phyloP scores from a whole-genome alignment of 1,140 invertebrate species.

The Probaryconus sp. region DNA sequence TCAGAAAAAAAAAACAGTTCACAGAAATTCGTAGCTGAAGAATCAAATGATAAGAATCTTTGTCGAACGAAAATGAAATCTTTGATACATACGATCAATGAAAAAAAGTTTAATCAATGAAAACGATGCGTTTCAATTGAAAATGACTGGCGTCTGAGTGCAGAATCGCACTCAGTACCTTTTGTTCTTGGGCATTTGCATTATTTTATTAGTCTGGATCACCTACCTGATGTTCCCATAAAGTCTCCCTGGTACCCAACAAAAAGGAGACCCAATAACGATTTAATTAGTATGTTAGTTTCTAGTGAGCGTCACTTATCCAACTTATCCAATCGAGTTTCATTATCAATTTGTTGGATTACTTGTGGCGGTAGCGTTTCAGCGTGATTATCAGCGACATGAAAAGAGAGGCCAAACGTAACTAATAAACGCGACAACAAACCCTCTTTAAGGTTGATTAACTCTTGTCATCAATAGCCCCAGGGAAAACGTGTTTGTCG shows the following conservation, averaged over 20 bases:
- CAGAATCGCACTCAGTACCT: too few relatives aligned
- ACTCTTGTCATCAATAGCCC: slow-evolving; percentile 39
- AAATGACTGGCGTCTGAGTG: too few relatives aligned
- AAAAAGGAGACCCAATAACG: slow-evolving; percentile 37
- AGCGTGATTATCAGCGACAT: slow-evolving; percentile 32
- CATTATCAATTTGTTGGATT: slow-evolving; percentile 46
- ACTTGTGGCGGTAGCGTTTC: slow-evolving; percentile 13
- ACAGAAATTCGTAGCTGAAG: too few relatives aligned
- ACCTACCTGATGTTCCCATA: slow-evolving; percentile 26
- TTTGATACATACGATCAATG: too few relatives aligned
- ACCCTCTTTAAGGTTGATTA: slow-evolving; percentile 27
- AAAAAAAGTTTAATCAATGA: too few relatives aligned
- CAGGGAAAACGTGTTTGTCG: too few relatives aligned
- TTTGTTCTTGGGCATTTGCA: too few relatives aligned
- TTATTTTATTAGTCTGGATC: slow-evolving; percentile 8
- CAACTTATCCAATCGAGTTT: slow-evolving; percentile 38
- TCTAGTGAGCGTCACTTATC: slow-evolving; percentile 36
- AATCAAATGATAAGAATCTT: too few relatives aligned
- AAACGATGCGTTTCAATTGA: too few relatives aligned
- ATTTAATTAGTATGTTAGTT: slow-evolving; percentile 35
- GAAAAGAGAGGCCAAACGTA: slow-evolving; percentile 30
- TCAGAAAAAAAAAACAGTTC: too few relatives aligned
- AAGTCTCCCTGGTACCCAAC: slow-evolving; percentile 18
- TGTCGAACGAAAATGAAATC: too few relatives aligned
- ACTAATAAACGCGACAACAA: slow-evolving; percentile 22